Evolutionary conservation across 1,140 invertebrate genomes (phyloP), one percentile per base, ranked within the genome.

Genomic region (Drosophila nebulosa): DNA sequence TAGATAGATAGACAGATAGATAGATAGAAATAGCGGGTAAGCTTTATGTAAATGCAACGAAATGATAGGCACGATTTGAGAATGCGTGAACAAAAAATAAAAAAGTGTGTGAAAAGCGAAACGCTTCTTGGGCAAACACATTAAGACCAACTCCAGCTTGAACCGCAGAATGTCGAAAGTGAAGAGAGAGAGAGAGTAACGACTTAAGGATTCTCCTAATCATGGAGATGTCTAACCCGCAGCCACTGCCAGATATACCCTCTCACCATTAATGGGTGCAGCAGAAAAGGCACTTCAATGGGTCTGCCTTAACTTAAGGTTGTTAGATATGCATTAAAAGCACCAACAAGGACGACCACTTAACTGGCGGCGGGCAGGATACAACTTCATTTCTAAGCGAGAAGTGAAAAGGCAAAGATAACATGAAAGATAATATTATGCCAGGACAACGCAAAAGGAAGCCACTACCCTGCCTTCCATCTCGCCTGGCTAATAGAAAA

Each of bases 381-480:
- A 88, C 83, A 83, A 83, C 83, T 86, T 83, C 83, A 86, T 86
- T 79, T 86, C 76, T 56, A 42, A 53, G 64, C 50, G 64, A 58
- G 30, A 85, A 81, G 78, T 83, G 78, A 81, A 86, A 85, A 78
- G 78, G 83, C 81, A 88, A 81, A 86, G 81, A 86, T 88, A 86
- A 86, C 83, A 89, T 74, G 63, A 86, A 86, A 76, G 83, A 86
- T 86, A 86, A 86, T 88, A 86, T 88, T 86, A 86, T 86, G 78
- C 72, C 61, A 69, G 72, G 39, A 46, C 16, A 16, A n/a, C 30
- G 30, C 10, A 21, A 18, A 10, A 46, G 39, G 39, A 46, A 46
- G 14, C 16, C 18, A 9, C 39, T 5, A 2, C 16, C 7, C 39
- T 2, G n/a, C n/a, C n/a, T n/a, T n/a, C n/a, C n/a, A n/a, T n/a